phyloP scores from a whole-genome alignment of 2,888 invertebrate species.

The Rugalucina vietnamica region DNA sequence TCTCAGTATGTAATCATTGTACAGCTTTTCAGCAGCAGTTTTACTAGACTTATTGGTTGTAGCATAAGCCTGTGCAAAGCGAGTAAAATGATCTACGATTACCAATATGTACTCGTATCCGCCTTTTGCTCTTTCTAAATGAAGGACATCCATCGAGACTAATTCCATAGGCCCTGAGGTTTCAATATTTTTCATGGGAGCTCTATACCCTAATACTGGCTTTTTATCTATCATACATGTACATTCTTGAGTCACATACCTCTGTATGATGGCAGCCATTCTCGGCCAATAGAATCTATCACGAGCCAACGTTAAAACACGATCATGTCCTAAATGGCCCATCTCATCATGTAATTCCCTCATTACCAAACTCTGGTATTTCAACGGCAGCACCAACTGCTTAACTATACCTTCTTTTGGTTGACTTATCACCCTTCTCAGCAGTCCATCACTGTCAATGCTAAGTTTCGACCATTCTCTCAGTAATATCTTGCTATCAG shows the following conservation, averaged over 20 bases:
- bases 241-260: constrained; percentile 37
- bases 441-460: constrained; percentile 3
- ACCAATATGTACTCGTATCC: constrained; percentile 53
- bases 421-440: background rate
- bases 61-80: constrained; percentile 45
- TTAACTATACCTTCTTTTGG: background rate
- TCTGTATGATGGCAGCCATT: constrained; percentile 44
- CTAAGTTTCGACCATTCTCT: constrained; percentile 8
- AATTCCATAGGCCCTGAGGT: constrained; percentile 50
- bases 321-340: constrained; percentile 54
- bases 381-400: constrained; percentile 44
- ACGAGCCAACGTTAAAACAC: constrained; percentile 36
- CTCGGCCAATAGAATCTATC: constrained; percentile 62
- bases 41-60: constrained; percentile 39
- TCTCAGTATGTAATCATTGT: constrained; percentile 38
- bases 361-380: constrained; percentile 6
- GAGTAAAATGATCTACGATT: constrained; percentile 46
- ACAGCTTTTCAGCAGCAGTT: constrained; percentile 48
- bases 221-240: constrained; percentile 39
- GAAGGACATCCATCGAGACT: constrained; percentile 51
- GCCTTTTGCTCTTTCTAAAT: constrained; percentile 44
- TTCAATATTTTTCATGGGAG: constrained; percentile 38
- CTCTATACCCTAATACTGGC: constrained; percentile 11
- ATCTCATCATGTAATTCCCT: constrained; percentile 54
- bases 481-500: background rate